These are phyloP conservation scores for Hedya salicella DNA, from an alignment of 2,888 invertebrate genomes.

Conservation along the genomic window DNA sequence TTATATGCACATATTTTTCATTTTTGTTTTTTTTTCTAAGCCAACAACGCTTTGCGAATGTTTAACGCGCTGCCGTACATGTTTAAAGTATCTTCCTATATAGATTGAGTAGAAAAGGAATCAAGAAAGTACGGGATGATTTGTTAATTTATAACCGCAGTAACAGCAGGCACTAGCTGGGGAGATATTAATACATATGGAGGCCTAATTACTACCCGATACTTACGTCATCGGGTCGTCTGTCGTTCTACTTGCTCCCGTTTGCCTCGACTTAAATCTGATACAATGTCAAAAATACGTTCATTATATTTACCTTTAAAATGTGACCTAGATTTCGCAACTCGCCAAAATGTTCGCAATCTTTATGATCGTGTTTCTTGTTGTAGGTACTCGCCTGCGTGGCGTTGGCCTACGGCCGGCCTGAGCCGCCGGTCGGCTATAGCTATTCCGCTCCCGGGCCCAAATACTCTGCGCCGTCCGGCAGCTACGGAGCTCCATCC, in stretches of 20 bases:
- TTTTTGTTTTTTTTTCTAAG: not conserved
- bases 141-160: too few relatives aligned
- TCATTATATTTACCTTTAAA: slow-evolving; percentile 25
- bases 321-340: slow-evolving; percentile 28
- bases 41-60: slow-evolving; percentile 34
- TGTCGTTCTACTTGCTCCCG: slow-evolving; percentile 19
- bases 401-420: slow-evolving; percentile 78
- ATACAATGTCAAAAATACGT: slow-evolving; percentile 34
- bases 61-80: slow-evolving; percentile 26
- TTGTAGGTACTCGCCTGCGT: slow-evolving; percentile 80
- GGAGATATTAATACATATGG: not conserved
- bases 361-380: slow-evolving; percentile 47
- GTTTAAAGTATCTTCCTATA: not conserved
- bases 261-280: slow-evolving; percentile 34
- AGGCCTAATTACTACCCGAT: slow-evolving; percentile 9
- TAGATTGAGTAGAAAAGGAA: not conserved
- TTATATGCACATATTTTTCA: slow-evolving; percentile 7
- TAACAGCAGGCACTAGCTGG: too few relatives aligned
- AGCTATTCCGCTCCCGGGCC: slow-evolving; percentile 74
- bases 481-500: slow-evolving; percentile 62
- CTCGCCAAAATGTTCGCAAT: slow-evolving; percentile 20
- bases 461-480: slow-evolving; percentile 61
- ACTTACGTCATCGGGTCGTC: slow-evolving; percentile 3
- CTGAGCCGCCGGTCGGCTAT: slow-evolving; percentile 82
- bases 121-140: too few relatives aligned